phyloP scores from a whole-genome alignment of 2,888 invertebrate genomes.

The Pyrrhosoma nymphula region DNA sequence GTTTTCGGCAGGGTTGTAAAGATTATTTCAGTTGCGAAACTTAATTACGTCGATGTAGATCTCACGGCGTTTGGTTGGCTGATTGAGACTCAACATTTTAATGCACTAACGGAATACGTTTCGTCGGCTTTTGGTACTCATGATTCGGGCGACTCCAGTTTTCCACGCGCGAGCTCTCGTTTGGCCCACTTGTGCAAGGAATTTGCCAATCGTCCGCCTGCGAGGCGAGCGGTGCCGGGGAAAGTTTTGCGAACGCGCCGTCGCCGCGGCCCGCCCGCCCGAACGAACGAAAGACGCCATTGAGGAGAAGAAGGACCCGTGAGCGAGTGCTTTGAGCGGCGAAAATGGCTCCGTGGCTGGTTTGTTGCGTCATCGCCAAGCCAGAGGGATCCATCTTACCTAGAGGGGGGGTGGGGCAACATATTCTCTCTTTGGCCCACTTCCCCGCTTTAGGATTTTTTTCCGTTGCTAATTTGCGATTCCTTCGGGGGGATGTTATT shows the following conservation, averaged over 20 bases:
- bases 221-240: neutral
- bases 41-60: too few relatives aligned
- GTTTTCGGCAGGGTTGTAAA: too few relatives aligned
- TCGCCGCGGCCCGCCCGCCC: neutral
- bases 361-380: neutral
- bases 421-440: neutral
- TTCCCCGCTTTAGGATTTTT: neutral
- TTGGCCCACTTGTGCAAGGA: slow-evolving; percentile 29
- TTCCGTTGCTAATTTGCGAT: neutral
- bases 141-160: neutral
- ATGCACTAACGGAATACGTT: too few relatives aligned
- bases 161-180: neutral
- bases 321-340: neutral
- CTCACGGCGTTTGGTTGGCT: too few relatives aligned
- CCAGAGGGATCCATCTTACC: too few relatives aligned
- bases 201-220: slow-evolving; percentile 13
- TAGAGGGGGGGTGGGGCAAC: too few relatives aligned
- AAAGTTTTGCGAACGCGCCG: neutral
- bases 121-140: neutral
- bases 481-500: neutral
- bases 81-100: too few relatives aligned
- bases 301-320: neutral
- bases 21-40: too few relatives aligned
- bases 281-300: neutral
- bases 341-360: neutral